Evolutionary conservation across 2,888 invertebrate genomes (phyloP).

Genomic region (Melieria picta): DNA sequence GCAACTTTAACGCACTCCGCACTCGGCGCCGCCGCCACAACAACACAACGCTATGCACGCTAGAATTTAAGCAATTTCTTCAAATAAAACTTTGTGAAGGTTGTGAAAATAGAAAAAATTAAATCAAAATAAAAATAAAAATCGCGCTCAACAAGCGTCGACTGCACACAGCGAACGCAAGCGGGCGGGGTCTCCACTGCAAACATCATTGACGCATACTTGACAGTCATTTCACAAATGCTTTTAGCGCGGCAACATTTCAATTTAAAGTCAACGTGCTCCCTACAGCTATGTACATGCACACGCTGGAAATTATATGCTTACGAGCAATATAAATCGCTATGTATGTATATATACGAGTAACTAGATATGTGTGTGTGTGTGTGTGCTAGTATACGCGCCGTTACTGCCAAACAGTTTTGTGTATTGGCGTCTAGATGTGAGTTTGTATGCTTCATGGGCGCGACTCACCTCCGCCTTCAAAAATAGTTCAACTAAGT

Average conservation of each 20-base stretch:
- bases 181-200: not conserved
- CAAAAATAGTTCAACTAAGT: too few relatives aligned
- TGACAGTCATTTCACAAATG: conserved; percentile 10
- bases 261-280: conserved; percentile 4
- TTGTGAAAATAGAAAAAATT: conserved; percentile 11
- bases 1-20: too few relatives aligned
- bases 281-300: conserved; percentile 4
- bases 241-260: not conserved
- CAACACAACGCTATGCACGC: not conserved
- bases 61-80: conserved; percentile 20
- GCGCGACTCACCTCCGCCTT: not conserved
- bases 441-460: not conserved
- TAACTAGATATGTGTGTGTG: not conserved
- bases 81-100: conserved; percentile 8
- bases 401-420: not conserved
- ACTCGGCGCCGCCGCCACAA: not conserved
- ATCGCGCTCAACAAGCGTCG: too few relatives aligned
- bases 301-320: not conserved
- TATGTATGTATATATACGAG: not conserved
- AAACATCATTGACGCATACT: conserved; percentile 9
- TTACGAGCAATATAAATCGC: not conserved
- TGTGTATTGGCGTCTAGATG: not conserved
- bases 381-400: not conserved
- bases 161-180: not conserved
- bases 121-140: not conserved